A percentile compares a stretch with the other conserved stretches of the same genome.
phyloP scores from a whole-genome alignment of 1,140 invertebrate genomes.

The Drosophila lini region DNA sequence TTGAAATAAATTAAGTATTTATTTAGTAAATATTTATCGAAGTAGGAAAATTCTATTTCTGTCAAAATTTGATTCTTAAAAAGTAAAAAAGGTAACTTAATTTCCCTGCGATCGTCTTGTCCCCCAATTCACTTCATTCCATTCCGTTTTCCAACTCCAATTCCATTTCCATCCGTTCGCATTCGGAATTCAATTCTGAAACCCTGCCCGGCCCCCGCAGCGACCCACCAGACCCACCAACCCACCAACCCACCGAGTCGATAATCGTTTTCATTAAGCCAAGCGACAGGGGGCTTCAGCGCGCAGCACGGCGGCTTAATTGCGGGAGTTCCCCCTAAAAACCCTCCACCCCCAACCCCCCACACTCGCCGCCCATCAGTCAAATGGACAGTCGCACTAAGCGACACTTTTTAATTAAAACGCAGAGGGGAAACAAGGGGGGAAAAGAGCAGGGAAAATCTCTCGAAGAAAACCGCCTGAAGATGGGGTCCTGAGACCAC shows the following conservation, averaged over 20 bases:
- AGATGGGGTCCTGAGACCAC: conserved; percentile 47
- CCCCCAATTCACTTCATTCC: not conserved
- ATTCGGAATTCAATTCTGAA: conserved; percentile 4
- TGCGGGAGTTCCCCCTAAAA: conserved; percentile 33
- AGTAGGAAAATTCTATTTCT: not conserved
- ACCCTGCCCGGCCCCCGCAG: not conserved
- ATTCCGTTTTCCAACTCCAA: not conserved
- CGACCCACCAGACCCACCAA: not conserved
- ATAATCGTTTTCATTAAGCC: conserved; percentile 80
- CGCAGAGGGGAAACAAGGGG: conserved; percentile 36
- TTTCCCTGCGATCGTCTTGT: not conserved
- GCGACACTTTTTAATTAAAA: conserved; percentile 83
- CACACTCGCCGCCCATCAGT: conserved; percentile 49
- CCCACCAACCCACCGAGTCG: conserved; percentile 34
- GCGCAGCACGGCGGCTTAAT: conserved; percentile 65
- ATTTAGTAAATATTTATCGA: not conserved
- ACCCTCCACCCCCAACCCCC: not conserved
- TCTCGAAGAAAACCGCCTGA: conserved; percentile 8
- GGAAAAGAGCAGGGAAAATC: conserved; percentile 40
- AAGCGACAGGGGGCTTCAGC: conserved; percentile 47
- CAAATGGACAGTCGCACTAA: conserved; percentile 76
- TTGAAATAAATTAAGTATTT: too few relatives aligned
- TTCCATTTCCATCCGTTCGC: conserved; percentile 5
- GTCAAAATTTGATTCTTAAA: not conserved
- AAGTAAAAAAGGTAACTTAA: not conserved